phyloP scores from a whole-genome alignment of 1,140 invertebrate genomes.

The Caerostris extrusa region DNA sequence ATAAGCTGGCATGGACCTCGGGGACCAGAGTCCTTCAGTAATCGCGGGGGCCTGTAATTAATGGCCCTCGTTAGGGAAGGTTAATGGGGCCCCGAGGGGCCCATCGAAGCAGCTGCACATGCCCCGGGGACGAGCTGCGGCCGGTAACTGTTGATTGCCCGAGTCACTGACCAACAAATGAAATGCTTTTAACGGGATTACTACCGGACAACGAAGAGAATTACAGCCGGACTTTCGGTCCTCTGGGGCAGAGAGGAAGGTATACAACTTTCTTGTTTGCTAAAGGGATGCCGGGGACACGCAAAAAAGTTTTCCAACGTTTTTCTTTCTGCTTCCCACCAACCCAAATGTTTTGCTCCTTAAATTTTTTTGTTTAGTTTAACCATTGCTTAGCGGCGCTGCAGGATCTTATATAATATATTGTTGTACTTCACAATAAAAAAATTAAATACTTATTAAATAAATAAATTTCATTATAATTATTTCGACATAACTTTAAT shows the following conservation, averaged over 20 bases:
- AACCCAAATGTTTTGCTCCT: not conserved
- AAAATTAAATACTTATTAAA: too few species aligned
- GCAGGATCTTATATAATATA: too few species aligned
- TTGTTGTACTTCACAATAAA: too few species aligned
- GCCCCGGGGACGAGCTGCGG: constrained; percentile 53
- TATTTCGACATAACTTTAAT: too few species aligned
- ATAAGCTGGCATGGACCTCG: constrained; percentile 60
- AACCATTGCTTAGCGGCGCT: not conserved
- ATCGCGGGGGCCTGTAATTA: constrained; percentile 77
- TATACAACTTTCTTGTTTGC: constrained; percentile 74
- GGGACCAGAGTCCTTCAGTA: constrained; percentile 70
- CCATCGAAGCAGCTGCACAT: constrained; percentile 64
- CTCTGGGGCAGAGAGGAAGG: constrained; percentile 46
- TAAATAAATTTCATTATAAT: too few species aligned
- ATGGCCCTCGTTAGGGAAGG: constrained; percentile 76
- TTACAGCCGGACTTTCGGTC: constrained; percentile 69
- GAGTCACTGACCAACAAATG: constrained; percentile 77
- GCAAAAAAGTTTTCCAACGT: constrained; percentile 51
- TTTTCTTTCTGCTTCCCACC: not conserved
- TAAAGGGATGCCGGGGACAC: constrained; percentile 21
- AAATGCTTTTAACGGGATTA: constrained; percentile 78
- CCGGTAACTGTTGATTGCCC: constrained; percentile 77
- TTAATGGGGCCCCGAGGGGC: constrained; percentile 74
- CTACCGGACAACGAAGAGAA: constrained; percentile 74
- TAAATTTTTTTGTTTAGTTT: constrained; percentile 21